Evolutionary conservation across 2,797 vertebrate genomes (phyloP), one percentile per base, ranked within the genome.

Genomic region (Enteromius mattozi): DNA sequence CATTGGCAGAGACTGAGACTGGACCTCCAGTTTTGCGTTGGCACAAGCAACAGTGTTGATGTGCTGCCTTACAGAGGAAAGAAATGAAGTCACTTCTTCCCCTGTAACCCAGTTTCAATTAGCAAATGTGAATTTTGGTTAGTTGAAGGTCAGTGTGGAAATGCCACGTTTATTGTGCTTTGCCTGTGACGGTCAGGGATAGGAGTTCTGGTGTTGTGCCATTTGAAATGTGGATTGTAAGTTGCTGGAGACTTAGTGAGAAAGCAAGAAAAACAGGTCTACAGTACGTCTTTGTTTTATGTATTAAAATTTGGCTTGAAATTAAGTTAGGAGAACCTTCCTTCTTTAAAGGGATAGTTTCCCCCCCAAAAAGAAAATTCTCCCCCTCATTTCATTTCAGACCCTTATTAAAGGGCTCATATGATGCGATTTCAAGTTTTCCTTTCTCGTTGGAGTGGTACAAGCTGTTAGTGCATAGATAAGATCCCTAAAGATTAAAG

Each of bases 61-160:
- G 54, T 65, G 47, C 30, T 68, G 37, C 45, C 80, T 75, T 75
- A 54, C 45, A 7, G 24, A 69, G 19, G 21, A 17, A 56, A 78
- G 30, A 63, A 68, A 69, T 51, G 10, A 81, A 80, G 75, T 59
- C 49, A 80, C 13, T 16, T 19, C 4, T 27, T 47, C 2, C 10
- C 30, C 10, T 30, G n/a, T 80, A 42, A 69, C 21, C 21, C 49
- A 17, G 21, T 75, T 61, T 75, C 61, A 80, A 75, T 72, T 88
- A 86, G 84, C 81, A 47, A 47, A 74, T 54, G 56, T 75, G 51
- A 82, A 71, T 69, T 82, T 71, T 81, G 56, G 74, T 71, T 78
- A 24, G 70, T 71, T 9, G 37, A 79, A 83, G 68, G 61, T 81
- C 82, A 69, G 47, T 9, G 16, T 85, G 80, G 76, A 69, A 86